A percentile compares a stretch with the other conserved stretches of the same genome.
phyloP scores from a whole-genome alignment of 2,113 vertebrate genomes.

The Verasper variegatus region DNA sequence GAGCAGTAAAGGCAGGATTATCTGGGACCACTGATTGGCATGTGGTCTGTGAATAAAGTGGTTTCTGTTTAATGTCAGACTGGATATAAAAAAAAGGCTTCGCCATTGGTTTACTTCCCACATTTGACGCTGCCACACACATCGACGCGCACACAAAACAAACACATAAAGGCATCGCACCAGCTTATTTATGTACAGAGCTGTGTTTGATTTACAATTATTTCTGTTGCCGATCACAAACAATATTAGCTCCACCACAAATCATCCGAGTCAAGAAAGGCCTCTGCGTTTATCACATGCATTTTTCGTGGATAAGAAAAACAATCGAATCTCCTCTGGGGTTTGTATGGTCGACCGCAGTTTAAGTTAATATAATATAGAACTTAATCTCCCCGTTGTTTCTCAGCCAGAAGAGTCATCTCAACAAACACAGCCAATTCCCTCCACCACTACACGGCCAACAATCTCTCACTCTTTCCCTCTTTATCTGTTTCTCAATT shows the following conservation, averaged over 20 bases:
- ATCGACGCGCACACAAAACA: neutral
- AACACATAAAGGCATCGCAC: neutral
- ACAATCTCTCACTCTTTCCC: neutral
- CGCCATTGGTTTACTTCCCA: constrained; percentile 17
- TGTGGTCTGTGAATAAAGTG: constrained; percentile 37
- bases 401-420: neutral
- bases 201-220: constrained; percentile 34
- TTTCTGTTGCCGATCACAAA: constrained; percentile 20
- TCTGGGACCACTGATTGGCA: constrained; percentile 43
- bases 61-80: constrained; percentile 36
- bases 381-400: constrained; percentile 17
- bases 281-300: neutral
- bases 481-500: neutral
- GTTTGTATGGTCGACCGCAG: constrained; percentile 19
- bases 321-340: constrained; percentile 19
- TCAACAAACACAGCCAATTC: neutral
- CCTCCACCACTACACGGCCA: neutral
- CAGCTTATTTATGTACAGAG: constrained; percentile 11
- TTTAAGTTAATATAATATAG: constrained; percentile 16
- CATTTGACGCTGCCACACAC: constrained; percentile 3
- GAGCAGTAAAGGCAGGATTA: constrained; percentile 34
- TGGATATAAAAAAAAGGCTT: constrained; percentile 7
- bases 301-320: constrained; percentile 26
- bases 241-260: constrained; percentile 17
- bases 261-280: constrained; percentile 18